Percentiles rank a stretch among this genome's conserved stretches.
Evolutionary conservation across 1,140 invertebrate species (phyloP).

Genomic region (Drosophila ironensis): DNA sequence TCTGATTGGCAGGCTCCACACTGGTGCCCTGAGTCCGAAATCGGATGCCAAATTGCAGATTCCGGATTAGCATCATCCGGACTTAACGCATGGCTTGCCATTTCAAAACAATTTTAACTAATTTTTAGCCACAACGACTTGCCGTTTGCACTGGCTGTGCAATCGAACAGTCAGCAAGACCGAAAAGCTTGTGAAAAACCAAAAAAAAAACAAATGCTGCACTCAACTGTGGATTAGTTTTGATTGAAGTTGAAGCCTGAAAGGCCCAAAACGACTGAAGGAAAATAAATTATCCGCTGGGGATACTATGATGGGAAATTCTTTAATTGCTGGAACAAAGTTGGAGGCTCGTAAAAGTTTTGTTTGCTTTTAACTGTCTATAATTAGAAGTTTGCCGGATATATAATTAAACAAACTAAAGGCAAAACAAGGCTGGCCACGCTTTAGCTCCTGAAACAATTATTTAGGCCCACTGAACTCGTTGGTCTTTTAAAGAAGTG

Average conservation of each 20-base stretch:
- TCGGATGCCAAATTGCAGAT: conserved; percentile 15
- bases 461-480: background rate
- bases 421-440: background rate
- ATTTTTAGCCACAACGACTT: conserved; percentile 29
- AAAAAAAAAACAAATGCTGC: background rate
- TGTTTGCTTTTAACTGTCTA: background rate
- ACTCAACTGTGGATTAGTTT: conserved; percentile 2
- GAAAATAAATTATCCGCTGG: too few species aligned
- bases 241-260: background rate
- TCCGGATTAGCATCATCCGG: conserved; percentile 15
- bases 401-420: conserved; percentile 4
- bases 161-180: background rate
- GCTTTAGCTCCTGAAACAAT: background rate
- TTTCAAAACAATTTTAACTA: conserved; percentile 47
- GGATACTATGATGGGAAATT: background rate
- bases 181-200: background rate
- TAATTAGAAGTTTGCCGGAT: background rate
- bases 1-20: conserved; percentile 17
- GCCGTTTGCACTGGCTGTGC: background rate
- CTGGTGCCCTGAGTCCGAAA: background rate
- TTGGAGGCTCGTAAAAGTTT: too few species aligned
- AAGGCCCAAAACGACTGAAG: too few species aligned
- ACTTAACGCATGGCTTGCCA: conserved; percentile 22
- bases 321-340: background rate
- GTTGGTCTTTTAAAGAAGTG: too few species aligned